A percentile compares a stretch with the other conserved stretches of the same genome.
Conservation (phyloP, 2,113 vertebrate species). For the Corynorhinus townsendii region DNA sequence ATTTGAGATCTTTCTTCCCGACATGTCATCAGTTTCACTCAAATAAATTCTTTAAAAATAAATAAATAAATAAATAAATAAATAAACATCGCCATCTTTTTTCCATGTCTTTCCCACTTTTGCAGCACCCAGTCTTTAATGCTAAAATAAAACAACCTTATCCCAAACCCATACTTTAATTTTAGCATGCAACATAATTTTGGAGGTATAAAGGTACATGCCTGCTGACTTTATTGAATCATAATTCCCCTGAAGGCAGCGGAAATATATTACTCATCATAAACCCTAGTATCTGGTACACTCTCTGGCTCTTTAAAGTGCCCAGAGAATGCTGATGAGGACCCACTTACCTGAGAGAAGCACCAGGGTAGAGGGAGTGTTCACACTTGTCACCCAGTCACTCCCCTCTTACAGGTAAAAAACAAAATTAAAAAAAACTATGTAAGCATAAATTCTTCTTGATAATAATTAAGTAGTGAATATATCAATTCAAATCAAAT, state of each 20-base stretch:
- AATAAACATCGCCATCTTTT: background rate
- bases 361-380: background rate
- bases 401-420: background rate
- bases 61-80: no score
- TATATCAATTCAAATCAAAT: background rate
- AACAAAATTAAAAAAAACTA: background rate
- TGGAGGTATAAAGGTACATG: background rate
- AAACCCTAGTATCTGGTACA: background rate
- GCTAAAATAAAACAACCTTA: background rate
- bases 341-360: background rate
- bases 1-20: no score
- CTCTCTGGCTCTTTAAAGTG: background rate
- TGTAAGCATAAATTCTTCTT: background rate
- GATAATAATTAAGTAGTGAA: background rate
- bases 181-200: background rate
- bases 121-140: background rate
- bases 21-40: no score
- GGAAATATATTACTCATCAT: background rate
- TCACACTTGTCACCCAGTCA: background rate
- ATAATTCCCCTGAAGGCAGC: background rate
- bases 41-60: no score
- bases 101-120: background rate
- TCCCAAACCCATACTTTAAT: background rate
- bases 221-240: background rate
- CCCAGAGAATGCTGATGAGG: background rate